These are phyloP conservation scores for Heliopora coerulea DNA, from an alignment of 92 coral and sea anemone genomes.

Conservation along the genomic window DNA sequence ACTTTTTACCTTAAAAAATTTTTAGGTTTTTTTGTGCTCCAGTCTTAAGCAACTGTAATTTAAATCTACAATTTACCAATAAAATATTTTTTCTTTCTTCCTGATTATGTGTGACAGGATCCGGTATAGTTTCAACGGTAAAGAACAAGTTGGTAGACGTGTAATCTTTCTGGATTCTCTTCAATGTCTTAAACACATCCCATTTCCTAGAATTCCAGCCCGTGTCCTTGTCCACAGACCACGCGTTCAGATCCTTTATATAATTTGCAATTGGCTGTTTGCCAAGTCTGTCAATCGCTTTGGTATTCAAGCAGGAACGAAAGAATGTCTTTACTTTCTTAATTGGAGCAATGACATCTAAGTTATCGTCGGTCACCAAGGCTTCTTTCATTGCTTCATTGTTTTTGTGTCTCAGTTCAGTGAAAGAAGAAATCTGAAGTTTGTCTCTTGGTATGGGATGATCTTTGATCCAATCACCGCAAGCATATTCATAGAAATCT, in stretches of 20 bases:
- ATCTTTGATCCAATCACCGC: slow-evolving; percentile 31
- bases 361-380: slow-evolving; percentile 45
- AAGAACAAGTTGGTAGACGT: slow-evolving; percentile 80
- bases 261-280: slow-evolving; percentile 60
- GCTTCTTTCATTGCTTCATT: slow-evolving; percentile 65
- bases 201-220: slow-evolving; percentile 66
- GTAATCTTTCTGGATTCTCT: slow-evolving; percentile 63
- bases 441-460: slow-evolving; percentile 16
- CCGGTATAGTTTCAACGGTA: slow-evolving; percentile 77
- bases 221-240: slow-evolving; percentile 56
- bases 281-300: slow-evolving; percentile 70
- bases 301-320: slow-evolving; percentile 76
- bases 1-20: not conserved
- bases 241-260: slow-evolving; percentile 65
- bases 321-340: slow-evolving; percentile 77
- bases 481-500: slow-evolving; percentile 28
- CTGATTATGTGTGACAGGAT: slow-evolving; percentile 60
- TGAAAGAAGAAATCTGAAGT: slow-evolving; percentile 27
- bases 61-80: slow-evolving; percentile 48
- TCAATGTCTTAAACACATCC: slow-evolving; percentile 70
- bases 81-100: slow-evolving; percentile 44
- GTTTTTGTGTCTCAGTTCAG: slow-evolving; percentile 54
- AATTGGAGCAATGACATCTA: slow-evolving; percentile 54
- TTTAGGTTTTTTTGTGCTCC: not conserved
- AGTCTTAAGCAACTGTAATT: not conserved